A percentile compares a stretch with the other conserved stretches of the same genome.
Evolutionary conservation across 2,888 invertebrate genomes (phyloP).

Genomic region (Clivina fossor): DNA sequence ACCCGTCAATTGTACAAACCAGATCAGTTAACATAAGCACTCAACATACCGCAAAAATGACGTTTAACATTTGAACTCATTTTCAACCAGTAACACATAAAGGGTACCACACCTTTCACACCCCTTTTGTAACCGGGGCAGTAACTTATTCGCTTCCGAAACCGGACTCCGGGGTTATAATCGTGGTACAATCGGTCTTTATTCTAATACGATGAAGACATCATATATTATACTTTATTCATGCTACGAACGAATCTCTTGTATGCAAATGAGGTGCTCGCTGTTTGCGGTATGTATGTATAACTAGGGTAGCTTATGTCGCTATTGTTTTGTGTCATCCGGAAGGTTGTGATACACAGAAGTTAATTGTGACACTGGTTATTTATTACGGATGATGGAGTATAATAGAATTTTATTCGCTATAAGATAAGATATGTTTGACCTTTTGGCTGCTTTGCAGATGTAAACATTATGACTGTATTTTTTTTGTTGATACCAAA

Average conservation of each 20-base stretch:
- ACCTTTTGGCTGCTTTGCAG: too few relatives aligned
- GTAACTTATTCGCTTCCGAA: constrained; percentile 5
- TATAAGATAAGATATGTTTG: too few relatives aligned
- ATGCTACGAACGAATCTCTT: constrained; percentile 35
- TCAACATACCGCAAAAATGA: neutral
- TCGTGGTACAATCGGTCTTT: too few relatives aligned
- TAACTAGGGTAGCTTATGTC: constrained; percentile 23
- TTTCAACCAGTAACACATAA: too few relatives aligned
- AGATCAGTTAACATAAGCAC: too few relatives aligned
- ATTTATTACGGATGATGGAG: constrained; percentile 19
- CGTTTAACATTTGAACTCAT: too few relatives aligned
- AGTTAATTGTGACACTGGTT: constrained; percentile 20
- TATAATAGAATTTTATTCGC: too few relatives aligned
- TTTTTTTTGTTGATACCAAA: too few relatives aligned
- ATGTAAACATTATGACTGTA: too few relatives aligned
- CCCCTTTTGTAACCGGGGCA: too few relatives aligned
- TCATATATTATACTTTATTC: constrained; percentile 45
- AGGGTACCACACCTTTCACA: constrained; percentile 10
- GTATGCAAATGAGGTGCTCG: constrained; percentile 18
- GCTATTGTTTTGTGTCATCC: constrained; percentile 8
- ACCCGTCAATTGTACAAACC: too few relatives aligned
- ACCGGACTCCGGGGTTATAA: constrained; percentile 7
- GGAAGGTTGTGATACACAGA: constrained; percentile 19
- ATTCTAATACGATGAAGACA: constrained; percentile 45
- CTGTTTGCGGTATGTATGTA: neutral